These are phyloP conservation scores for Eurytoma adleriae DNA, from an alignment of 2,888 invertebrate genomes.

Conservation along the genomic window DNA sequence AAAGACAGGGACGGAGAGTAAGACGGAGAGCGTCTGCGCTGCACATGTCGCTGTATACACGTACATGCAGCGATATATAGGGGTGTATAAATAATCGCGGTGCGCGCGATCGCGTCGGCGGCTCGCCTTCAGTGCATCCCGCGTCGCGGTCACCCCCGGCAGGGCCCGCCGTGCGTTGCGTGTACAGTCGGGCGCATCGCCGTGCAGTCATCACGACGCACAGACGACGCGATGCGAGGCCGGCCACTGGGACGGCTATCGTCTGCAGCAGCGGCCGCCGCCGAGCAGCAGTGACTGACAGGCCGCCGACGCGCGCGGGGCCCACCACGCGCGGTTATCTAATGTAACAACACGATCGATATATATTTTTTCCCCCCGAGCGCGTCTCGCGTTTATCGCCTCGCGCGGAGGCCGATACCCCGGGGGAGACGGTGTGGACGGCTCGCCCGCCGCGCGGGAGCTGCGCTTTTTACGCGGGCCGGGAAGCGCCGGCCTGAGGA, in stretches of 20 bases:
- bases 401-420: background rate
- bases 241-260: conserved; percentile 7
- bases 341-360: conserved; percentile 47
- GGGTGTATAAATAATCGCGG: conserved; percentile 38
- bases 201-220: conserved; percentile 36
- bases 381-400: background rate
- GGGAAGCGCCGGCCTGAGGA: background rate
- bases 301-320: background rate
- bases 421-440: too few relatives aligned
- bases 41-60: background rate
- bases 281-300: conserved; percentile 3
- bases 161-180: background rate
- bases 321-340: conserved; percentile 33
- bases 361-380: background rate
- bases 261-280: conserved; percentile 31
- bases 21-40: too few relatives aligned
- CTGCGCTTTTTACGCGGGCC: background rate
- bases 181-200: background rate
- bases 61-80: background rate
- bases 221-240: background rate
- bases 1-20: too few relatives aligned
- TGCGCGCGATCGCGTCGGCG: conserved; percentile 38
- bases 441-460: too few relatives aligned
- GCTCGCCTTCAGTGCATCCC: background rate
- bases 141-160: background rate